Evolutionary conservation across 1,140 invertebrate species (phyloP).

Genomic region (Diprion similis): DNA sequence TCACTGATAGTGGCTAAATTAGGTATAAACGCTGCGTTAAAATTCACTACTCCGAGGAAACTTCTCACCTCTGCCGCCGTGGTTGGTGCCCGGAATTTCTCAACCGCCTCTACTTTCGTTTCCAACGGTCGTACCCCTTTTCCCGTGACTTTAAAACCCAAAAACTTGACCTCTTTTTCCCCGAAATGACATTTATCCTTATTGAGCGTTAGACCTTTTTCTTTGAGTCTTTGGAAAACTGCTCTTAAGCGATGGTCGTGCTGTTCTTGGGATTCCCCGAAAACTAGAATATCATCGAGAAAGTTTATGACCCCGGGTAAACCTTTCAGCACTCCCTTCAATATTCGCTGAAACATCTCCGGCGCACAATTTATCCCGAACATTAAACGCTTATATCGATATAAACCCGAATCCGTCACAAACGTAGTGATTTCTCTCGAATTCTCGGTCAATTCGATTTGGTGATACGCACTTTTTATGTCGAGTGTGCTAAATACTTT

Average conservation of each 20-base stretch:
- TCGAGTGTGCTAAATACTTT: conserved; percentile 33
- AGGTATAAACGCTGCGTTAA: conserved; percentile 44
- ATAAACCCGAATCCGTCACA: conserved; percentile 33
- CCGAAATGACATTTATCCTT: conserved; percentile 36
- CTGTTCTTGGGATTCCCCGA: conserved; percentile 17
- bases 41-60: conserved; percentile 44
- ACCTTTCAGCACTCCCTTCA: too few species aligned
- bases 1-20: conserved; percentile 42
- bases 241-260: conserved; percentile 31
- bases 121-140: conserved; percentile 17
- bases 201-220: conserved; percentile 31
- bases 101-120: conserved; percentile 30
- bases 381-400: conserved; percentile 23
- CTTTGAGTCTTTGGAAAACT: conserved; percentile 29
- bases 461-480: conserved; percentile 21
- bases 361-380: too few species aligned
- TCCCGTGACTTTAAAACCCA: conserved; percentile 38
- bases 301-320: too few species aligned
- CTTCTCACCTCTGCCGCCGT: conserved; percentile 24
- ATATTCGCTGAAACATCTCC: too few species aligned
- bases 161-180: conserved; percentile 32
- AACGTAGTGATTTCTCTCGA: conserved; percentile 38
- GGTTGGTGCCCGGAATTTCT: conserved; percentile 35
- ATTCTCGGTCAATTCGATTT: conserved; percentile 25
- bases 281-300: background rate